Base-by-base conservation (phyloP, 2,888 invertebrate genomes). In the Leptinotarsa haldemani region DNA sequence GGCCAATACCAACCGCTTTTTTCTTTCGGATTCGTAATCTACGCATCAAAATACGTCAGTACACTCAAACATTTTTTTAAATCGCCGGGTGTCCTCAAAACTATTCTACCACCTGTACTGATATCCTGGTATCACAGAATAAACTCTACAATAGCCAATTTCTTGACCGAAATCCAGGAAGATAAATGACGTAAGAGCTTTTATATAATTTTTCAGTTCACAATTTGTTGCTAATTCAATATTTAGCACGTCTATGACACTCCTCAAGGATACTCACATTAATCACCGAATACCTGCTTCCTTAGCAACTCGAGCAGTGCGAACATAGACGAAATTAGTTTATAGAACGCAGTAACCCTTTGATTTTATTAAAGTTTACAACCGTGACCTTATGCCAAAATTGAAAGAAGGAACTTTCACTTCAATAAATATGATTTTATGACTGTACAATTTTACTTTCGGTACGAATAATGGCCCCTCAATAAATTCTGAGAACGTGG, bases 401-500 rank as follows among this genome's bases (percentile, higher is more conserved):
- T 68, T 12, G 13, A 40, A n/a, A n/a, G 18, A 40, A 68, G 30
- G n/a, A 30, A 53, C 65, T 67, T 61, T 61, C 61, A 66, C 52
- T 72, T 50, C 18, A 58, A 22, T 20, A 64, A 69, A 40, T 69
- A 66, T 73, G 20, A 48, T 40, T 73, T 52, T 70, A 73, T 70
- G 69, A 52, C 22, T 65, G 40, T 70, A 53, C 40, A 70, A 65
- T 70, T 68, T 70, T 53, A 65, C 50, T 70, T 50, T 66, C 65
- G 16, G 13, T 40, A 40, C 50, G 61, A 67, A 70, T 65, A 56
- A 69, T 73, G 30, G 64, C 53, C 40, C 73, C 69, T 52, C 53
- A 69, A 69, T 70, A 73, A 73, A 73, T 70, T 70, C 61, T 12
- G 3, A 69, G 73, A 73, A 73, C 70, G 73, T 70, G 73, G 64